Evolutionary conservation across 2,888 invertebrate species (phyloP), one percentile per base, ranked within the genome.

Genomic region (Hydroisotoma schaefferi): DNA sequence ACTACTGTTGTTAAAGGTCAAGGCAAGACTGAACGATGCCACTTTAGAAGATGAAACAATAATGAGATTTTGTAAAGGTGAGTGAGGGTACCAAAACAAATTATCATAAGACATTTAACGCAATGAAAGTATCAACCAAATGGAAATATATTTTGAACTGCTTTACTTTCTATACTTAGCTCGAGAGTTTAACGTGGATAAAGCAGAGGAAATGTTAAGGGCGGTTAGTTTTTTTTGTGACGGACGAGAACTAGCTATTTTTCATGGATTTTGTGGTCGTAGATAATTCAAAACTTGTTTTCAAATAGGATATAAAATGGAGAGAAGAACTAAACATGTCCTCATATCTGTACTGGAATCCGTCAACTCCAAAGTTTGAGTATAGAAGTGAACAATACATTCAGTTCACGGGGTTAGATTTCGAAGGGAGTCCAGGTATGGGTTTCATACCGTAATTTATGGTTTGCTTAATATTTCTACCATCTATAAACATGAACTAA

Each of bases 151-250:
- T 40, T 15, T 40, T 10, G n/a, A 5, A 18, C 5, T 4, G n/a
- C 5, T 40, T 40, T 40, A 15, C 20, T 40, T 40, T 40, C n/a
- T 5, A 40, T 40, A 15, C 5, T 3, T 33, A 63, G 63, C 63
- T 4, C 28, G 63, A 38, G 59, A 63, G 12, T 54, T 49, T 47
- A 56, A 63, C 20, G 29, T 59, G 29, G 55, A 49, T 1, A 59
- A 60, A 47, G 63, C 63, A 8, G 59, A 63, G n/a, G 57, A 59
- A 1, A 63, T 63, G 63, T 23, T 63, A 3, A 23, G 63, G 40
- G 60, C 57, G 57, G 59, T 54, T 26, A 44, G 26, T 20, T 33
- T 28, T 26, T 49, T n/a, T 37, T 12, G 37, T 48, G 33, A 15
- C 43, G 43, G n/a, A n/a, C n/a, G n/a, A n/a, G n/a, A n/a, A n/a